A percentile compares a stretch with the other conserved stretches of the same genome.
Evolutionary conservation across 2,113 vertebrate genomes (phyloP).

Genomic region (Aptenodytes forsteri): DNA sequence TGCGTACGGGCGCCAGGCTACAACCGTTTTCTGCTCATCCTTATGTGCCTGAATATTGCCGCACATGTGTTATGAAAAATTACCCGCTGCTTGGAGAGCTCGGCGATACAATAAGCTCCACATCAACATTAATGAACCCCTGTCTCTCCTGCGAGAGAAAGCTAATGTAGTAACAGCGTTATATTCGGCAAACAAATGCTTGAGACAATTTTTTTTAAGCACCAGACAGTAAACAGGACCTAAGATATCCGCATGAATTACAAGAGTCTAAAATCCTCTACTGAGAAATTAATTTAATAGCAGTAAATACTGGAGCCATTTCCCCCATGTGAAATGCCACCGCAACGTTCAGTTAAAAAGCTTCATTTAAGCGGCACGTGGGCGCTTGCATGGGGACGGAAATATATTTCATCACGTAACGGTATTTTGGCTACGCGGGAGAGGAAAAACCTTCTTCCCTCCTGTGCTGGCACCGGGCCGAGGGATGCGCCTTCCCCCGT

Average conservation of each 20-base stretch:
- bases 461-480: fast-evolving
- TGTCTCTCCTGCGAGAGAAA: conserved; percentile 36
- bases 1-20: not conserved
- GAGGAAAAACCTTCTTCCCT: not conserved
- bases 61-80: conserved; percentile 58
- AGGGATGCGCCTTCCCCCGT: fast-evolving
- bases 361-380: not conserved
- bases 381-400: not conserved
- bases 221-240: conserved; percentile 60
- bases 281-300: conserved; percentile 60
- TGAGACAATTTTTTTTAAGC: conserved; percentile 56
- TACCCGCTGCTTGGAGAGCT: conserved; percentile 50
- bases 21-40: not conserved
- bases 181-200: conserved; percentile 55
- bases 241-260: conserved; percentile 67
- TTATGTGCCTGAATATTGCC: not conserved
- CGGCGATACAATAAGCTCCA: conserved; percentile 35
- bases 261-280: conserved; percentile 47
- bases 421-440: fast-evolving
- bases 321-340: conserved; percentile 33
- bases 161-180: conserved; percentile 58
- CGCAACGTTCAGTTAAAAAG: not conserved
- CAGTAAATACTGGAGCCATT: conserved; percentile 35
- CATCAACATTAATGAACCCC: conserved; percentile 63
- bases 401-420: fast-evolving